Conservation (phyloP, 1,140 invertebrate genomes). For the Caenorhabditis briggsae region DNA sequence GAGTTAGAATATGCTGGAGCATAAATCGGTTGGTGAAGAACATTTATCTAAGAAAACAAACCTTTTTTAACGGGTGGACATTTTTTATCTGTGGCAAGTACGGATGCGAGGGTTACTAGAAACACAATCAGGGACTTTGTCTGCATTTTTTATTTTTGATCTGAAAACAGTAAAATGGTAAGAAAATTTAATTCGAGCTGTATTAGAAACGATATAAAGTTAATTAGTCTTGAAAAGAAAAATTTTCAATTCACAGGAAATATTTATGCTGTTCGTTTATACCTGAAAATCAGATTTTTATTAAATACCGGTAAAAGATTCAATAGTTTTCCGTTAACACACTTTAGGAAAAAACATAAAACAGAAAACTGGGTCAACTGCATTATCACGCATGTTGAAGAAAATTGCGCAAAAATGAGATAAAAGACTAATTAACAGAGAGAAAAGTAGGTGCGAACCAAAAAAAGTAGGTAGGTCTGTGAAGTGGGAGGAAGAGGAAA, state of each 20-base stretch:
- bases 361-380: neutral
- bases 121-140: neutral
- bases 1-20: too few species aligned
- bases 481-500: neutral
- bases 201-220: neutral
- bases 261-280: neutral
- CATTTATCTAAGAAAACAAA: too few species aligned
- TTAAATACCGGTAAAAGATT: too few species aligned
- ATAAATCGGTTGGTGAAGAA: too few species aligned
- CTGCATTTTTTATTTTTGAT: neutral
- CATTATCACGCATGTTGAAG: constrained; percentile 21
- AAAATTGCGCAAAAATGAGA: neutral
- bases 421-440: neutral
- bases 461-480: neutral
- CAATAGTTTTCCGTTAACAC: neutral
- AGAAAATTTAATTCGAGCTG: neutral
- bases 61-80: neutral
- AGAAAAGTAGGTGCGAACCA: neutral
- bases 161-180: neutral
- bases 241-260: neutral
- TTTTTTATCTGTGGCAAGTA: neutral
- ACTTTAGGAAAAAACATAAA: neutral
- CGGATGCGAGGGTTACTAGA: neutral
- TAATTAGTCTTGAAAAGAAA: neutral
- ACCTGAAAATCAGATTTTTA: neutral